Base-by-base conservation (phyloP, 1,140 invertebrate species). In the Drosophila baimaii region DNA sequence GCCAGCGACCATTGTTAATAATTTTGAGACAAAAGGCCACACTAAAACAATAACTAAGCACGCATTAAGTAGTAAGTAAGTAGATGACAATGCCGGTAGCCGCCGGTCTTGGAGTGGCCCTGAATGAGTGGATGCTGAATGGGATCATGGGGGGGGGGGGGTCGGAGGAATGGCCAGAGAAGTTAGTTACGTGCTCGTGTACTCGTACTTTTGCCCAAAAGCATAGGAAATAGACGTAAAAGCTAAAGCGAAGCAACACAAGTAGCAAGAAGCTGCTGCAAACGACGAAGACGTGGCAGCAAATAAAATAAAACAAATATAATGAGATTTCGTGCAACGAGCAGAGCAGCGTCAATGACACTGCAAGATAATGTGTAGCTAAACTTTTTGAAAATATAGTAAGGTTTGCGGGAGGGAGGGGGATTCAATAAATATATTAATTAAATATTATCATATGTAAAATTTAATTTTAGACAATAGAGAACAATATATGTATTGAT, bases 41-140 rank as follows among this genome's bases (percentile, higher is more conserved):
- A 85, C 81, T 81, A 90, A 90, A 90, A 90, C 85, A 90, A 85
- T 90, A 90, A 90, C 81, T 89, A 90, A 90, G 84, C 86, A 85
- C 70, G 65, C 78, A 90, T 77, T 84, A 90, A 90, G 81, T 90
- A 90, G 81, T 84, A 88, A 80, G 73, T 88, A 88, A 89, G 84
- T 89, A 81, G 84, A 78, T 77, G 85, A 88, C 84, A 90, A 84
- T 90, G 69, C 57, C 49, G 21, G 39, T 62, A 65, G 59, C 39
- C 47, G 7, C 29, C 19, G 35, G 5, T 35, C 51, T 54, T 31
- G 25, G 25, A 21, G 23, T 17, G 21, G 54, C 39, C 19, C 47
- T 25, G 33, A 19, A 17, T 44, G 25, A 33, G 19, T 33, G 27
- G 25, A 27, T n/a, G 27, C 15, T 15, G 59, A 7, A 17, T 41